A percentile compares a stretch with the other conserved stretches of the same genome.
These are phyloP conservation scores for Perizoma affinitatum DNA, from an alignment of 2,888 invertebrate species.

Conservation along the genomic window DNA sequence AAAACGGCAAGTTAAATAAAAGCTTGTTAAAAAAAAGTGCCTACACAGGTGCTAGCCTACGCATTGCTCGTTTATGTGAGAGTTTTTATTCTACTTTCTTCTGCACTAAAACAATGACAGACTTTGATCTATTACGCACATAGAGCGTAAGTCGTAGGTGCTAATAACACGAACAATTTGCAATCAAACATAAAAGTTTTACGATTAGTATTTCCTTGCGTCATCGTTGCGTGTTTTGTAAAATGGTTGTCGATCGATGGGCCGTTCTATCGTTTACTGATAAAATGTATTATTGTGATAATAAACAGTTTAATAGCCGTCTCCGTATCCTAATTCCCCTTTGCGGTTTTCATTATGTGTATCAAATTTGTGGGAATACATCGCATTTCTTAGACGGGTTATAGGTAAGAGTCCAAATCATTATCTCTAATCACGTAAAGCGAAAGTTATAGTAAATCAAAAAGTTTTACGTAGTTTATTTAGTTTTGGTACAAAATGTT, in stretches of 20 bases:
- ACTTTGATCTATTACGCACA: conserved; percentile 9
- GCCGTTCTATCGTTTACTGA: conserved; percentile 43
- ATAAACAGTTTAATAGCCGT: conserved; percentile 48
- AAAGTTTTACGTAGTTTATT: conserved; percentile 17
- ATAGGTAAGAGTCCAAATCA: conserved; percentile 17
- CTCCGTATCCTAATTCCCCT: conserved; percentile 41
- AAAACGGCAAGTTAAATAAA: no score
- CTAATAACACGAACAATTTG: conserved; percentile 26
- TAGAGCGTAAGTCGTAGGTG: neutral
- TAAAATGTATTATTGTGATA: conserved; percentile 52
- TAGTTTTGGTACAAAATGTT: conserved; percentile 2
- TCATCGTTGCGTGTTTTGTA: conserved; percentile 54
- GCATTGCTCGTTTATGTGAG: no score
- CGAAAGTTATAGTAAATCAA: conserved; percentile 26
- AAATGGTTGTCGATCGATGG: conserved; percentile 49
- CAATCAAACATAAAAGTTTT: conserved; percentile 45
- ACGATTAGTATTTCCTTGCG: conserved; percentile 46
- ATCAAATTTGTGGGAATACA: conserved; percentile 28
- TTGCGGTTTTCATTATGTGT: conserved; percentile 39
- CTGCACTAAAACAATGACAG: neutral
- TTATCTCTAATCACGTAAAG: conserved; percentile 31
- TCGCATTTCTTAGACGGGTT: conserved; percentile 33
- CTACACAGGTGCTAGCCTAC: no score
- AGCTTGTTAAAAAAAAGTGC: no score
- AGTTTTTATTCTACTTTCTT: no score